Conservation (phyloP, 2,888 invertebrate genomes). For the Geophilus truncorum region DNA sequence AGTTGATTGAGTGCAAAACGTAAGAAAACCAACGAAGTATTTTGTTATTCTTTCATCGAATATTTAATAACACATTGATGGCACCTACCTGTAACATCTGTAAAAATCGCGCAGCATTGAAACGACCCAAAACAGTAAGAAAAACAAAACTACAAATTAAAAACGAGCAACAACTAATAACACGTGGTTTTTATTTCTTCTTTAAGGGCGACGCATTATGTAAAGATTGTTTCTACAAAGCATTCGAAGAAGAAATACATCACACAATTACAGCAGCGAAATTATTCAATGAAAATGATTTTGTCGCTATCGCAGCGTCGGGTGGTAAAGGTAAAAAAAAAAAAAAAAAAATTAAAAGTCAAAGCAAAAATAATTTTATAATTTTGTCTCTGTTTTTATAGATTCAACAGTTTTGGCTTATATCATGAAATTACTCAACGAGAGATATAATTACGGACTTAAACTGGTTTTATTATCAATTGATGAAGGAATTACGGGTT, state of each 20-base stretch:
- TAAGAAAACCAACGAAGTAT: no score
- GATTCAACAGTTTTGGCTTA: constrained; percentile 98
- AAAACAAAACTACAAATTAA: no score
- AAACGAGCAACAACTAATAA: no score
- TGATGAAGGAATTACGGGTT: constrained; percentile 94
- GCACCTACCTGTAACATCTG: neutral
- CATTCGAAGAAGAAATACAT: constrained; percentile 93
- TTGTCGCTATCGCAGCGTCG: constrained; percentile 82
- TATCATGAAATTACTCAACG: constrained; percentile 83
- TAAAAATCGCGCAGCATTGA: neutral
- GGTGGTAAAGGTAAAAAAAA: constrained; percentile 51
- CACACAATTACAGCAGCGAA: constrained; percentile 75
- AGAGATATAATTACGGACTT: constrained; percentile 82
- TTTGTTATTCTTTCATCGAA: no score
- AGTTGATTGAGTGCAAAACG: no score
- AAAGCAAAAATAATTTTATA: neutral
- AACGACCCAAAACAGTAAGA: neutral
- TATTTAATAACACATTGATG: no score
- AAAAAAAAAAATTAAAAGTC: neutral
- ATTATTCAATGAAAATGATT: constrained; percentile 75
- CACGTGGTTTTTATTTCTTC: neutral
- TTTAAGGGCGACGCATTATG: constrained; percentile 73
- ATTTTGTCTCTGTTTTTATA: neutral
- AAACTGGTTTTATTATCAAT: constrained; percentile 87
- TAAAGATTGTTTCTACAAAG: constrained; percentile 87